phyloP scores from a whole-genome alignment of 1,140 invertebrate species.

The Proctacanthus coquilletti region DNA sequence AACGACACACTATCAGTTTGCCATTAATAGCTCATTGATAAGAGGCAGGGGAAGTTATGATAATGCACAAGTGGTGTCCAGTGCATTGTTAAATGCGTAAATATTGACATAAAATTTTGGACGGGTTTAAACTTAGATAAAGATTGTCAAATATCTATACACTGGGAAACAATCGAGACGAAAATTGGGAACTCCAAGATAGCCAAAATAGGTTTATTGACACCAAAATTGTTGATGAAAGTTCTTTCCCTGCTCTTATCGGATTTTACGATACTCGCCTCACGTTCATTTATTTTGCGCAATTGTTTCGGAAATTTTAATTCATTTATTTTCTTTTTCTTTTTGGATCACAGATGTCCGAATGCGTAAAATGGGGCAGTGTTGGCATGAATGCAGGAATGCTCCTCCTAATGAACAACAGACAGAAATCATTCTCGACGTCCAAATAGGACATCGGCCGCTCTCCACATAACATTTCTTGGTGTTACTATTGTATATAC shows the following conservation, averaged over 20 bases:
- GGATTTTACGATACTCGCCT: too few relatives aligned
- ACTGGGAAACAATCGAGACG: neutral
- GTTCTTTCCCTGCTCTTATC: too few relatives aligned
- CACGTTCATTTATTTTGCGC: conserved; percentile 2
- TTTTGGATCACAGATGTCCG: conserved; percentile 41
- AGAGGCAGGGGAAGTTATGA: too few relatives aligned
- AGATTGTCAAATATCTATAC: neutral
- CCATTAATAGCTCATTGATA: too few relatives aligned
- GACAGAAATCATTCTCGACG: neutral
- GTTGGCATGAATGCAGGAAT: conserved; percentile 48
- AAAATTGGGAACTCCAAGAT: neutral
- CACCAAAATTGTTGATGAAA: too few relatives aligned
- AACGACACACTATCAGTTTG: too few relatives aligned
- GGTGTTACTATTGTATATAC: neutral
- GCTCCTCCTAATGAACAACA: conserved; percentile 36
- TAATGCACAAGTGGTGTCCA: too few relatives aligned
- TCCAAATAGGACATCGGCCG: neutral
- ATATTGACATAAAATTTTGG: too few relatives aligned
- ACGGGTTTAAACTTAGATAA: too few relatives aligned
- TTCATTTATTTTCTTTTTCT: conserved; percentile 3
- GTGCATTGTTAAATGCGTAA: too few relatives aligned
- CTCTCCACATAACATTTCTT: neutral
- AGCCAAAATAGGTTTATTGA: too few relatives aligned
- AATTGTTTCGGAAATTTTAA: conserved; percentile 1
- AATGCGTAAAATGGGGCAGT: conserved; percentile 48